Evolutionary conservation across 2,113 vertebrate genomes (phyloP), one percentile per base, ranked within the genome.

Genomic region (Myrmophylax atrothorax): DNA sequence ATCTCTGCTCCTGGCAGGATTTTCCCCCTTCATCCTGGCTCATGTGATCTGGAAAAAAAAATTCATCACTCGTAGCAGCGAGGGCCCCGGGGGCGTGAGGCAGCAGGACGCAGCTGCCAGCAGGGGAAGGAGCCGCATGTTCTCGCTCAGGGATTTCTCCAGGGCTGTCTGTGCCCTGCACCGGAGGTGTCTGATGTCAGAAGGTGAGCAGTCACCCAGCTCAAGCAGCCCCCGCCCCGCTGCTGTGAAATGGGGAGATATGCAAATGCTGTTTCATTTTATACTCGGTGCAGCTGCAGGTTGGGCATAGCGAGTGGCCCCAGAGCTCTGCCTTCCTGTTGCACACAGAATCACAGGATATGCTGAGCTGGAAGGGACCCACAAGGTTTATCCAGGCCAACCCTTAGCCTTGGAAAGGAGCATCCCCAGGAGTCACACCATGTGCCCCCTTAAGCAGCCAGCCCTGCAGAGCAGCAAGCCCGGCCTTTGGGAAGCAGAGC

Each of bases 41-140:
- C 98, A 98, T 97, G 98, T 98, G 98, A 98, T 94, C 94, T 93
- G 98, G 98, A 98, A 98, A 98, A 98, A 98, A 97, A 96, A 23
- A 96, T 98, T 98, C 97, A 98, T 87, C 93, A 38, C 58, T 93
- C 9, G 96, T 92, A 67, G 90, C 42, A 38, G 84, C 90, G 85
- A 92, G 96, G 94, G 96, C 94, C 96, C 97, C 88, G 98, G 98
- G 97, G 98, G 98, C 97, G 98, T 98, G 97, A 93, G 89, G 97
- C 76, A 78, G 97, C 76, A 78, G 97, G 94, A 94, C 37, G 89
- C 82, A 13, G 94, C 92, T 53, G 94, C 74, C 86, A 70, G 93
- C 90, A 97, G 96, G 93, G 97, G 97, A 83, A 97, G 96, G 62
- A 96, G 89, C 97, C 88, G 97, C 98, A 97, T 98, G 94, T 92